These are phyloP conservation scores for Heliconius erato DNA, from an alignment of 2,888 invertebrate genomes.

Conservation along the genomic window DNA sequence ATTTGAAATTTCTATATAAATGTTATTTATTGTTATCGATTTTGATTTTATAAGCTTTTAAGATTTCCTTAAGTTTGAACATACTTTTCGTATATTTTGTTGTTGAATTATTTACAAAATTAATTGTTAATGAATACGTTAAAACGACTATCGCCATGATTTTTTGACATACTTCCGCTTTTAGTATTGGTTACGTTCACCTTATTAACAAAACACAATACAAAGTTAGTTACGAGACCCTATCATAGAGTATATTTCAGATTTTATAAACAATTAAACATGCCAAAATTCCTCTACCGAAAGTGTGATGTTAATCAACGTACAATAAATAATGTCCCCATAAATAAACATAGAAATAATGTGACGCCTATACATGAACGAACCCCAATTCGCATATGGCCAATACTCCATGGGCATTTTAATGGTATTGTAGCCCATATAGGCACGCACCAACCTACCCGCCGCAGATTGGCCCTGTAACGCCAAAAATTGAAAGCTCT, in stretches of 20 bases:
- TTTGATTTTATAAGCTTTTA: background rate
- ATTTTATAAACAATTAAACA: constrained; percentile 25
- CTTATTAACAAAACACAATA: constrained; percentile 1
- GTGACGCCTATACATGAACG: constrained; percentile 75
- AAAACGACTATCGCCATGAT: background rate
- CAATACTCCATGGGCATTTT: constrained; percentile 86
- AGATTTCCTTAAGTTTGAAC: background rate
- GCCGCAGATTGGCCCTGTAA: constrained; percentile 81
- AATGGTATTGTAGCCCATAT: constrained; percentile 85
- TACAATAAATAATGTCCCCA: background rate
- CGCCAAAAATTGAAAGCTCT: constrained; percentile 86
- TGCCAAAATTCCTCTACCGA: constrained; percentile 48
- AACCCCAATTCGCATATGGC: constrained; percentile 88
- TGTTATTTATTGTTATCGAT: background rate
- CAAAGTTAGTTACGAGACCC: constrained; percentile 37
- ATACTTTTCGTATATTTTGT: background rate
- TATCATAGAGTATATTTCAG: background rate
- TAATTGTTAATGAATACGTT: background rate
- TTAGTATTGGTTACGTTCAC: background rate
- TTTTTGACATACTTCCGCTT: background rate
- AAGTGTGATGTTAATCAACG: constrained; percentile 53
- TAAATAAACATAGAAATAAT: constrained; percentile 43
- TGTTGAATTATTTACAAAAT: background rate
- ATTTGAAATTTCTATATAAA: background rate
- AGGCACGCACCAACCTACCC: constrained; percentile 78